Evolutionary conservation across 2,888 invertebrate genomes (phyloP), one percentile per base, ranked within the genome.

Genomic region (Cybosia mesomella): DNA sequence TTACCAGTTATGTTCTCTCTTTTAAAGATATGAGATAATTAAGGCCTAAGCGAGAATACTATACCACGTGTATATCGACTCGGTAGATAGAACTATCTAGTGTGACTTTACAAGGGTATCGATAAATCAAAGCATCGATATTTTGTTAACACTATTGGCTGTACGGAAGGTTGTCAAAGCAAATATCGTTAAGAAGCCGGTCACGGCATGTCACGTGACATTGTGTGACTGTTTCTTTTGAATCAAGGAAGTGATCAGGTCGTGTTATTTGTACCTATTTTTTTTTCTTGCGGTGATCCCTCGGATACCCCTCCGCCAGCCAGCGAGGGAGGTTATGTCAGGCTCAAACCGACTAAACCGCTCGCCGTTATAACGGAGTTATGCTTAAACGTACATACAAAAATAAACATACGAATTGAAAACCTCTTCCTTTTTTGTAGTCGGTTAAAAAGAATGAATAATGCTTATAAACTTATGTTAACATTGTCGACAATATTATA

Each of bases 161-260:
- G 67, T 66, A 53, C 57, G 54, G 53, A 64, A 63, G 22, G 34
- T 58, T 54, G 67, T 64, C 61, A 57, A 73, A 39, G 67, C 72
- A 71, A 74, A 76, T 69, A 70, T 63, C 60, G 65, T 72, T 63
- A 68, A 62, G 67, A 58, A 28, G 24, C 36, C 58, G 55, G 78
- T 81, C 81, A 81, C 81, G 82, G 66, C 53, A 81, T 76, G 67
- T 80, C 61, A 68, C 82, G 81, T 74, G 69, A 71, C 66, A 61
- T 63, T 68, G 36, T 68, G 43, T 59, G 22, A 53, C 36, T 9
- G 49, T 53, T 67, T 32, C 21, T 67, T 74, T 74, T 60, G 36
- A 49, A 54, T 18, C 43, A 11, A 58, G 53, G 43, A 58, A 67
- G 43, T 49, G 66, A 66, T 66, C 59, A 54, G n/a, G 24, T 36